Conservation (phyloP, 2,888 invertebrate genomes). For the Sphecodes monilicornis region DNA sequence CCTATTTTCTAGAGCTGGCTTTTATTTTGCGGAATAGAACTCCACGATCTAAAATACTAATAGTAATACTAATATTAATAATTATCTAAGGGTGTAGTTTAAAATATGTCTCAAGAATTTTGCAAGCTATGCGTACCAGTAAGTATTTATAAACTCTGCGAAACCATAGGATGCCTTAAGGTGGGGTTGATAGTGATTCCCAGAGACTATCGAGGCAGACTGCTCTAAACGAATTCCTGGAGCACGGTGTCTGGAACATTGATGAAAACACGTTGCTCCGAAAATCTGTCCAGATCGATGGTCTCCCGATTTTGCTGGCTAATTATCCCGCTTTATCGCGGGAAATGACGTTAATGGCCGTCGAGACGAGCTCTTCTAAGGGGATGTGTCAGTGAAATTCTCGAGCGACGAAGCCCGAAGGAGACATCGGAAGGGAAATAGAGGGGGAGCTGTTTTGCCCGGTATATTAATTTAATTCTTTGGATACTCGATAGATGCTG, state of each 20-base stretch:
- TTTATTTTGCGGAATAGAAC: too few relatives aligned
- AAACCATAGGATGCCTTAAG: neutral
- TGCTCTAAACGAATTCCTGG: neutral
- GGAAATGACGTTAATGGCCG: slow-evolving; percentile 75
- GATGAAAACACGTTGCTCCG: slow-evolving; percentile 5
- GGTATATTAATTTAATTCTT: slow-evolving; percentile 84
- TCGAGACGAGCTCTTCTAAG: slow-evolving; percentile 72
- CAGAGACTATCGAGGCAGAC: neutral
- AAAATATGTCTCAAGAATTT: too few relatives aligned
- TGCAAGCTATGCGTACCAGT: too few relatives aligned
- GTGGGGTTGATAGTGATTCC: neutral
- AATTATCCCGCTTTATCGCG: slow-evolving; percentile 71
- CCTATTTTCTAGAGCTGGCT: too few relatives aligned
- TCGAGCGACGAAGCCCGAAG: slow-evolving; percentile 54
- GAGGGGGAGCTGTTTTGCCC: slow-evolving; percentile 75
- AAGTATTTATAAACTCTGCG: neutral
- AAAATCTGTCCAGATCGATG: slow-evolving; percentile 58
- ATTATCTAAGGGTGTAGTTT: too few relatives aligned
- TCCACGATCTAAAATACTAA: too few relatives aligned
- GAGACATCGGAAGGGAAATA: slow-evolving; percentile 40
- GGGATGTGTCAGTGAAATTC: slow-evolving; percentile 60
- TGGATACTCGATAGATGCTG: slow-evolving; percentile 83
- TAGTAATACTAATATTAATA: too few relatives aligned
- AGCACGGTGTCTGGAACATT: neutral
- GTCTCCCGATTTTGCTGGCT: slow-evolving; percentile 63